phyloP scores from a whole-genome alignment of 2,888 invertebrate genomes.

The Idaea dimidiata region DNA sequence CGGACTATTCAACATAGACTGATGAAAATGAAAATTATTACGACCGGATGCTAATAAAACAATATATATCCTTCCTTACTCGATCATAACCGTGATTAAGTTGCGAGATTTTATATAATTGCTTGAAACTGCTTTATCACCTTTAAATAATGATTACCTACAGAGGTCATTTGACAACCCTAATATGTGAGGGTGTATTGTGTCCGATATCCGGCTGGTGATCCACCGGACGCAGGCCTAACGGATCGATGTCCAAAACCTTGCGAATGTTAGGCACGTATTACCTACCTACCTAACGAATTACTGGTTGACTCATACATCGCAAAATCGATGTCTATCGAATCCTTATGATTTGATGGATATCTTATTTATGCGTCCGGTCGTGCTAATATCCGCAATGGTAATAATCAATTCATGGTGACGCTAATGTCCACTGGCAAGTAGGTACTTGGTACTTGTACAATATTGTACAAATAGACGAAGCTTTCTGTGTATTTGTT shows the following conservation, averaged over 20 bases:
- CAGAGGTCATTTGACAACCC: neutral
- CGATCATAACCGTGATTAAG: too few relatives aligned
- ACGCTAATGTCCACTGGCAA: neutral
- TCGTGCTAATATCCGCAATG: neutral
- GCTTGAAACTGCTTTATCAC: neutral
- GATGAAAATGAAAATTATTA: too few relatives aligned
- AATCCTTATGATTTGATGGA: neutral
- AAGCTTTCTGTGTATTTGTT: too few relatives aligned
- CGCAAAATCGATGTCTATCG: conserved; percentile 13
- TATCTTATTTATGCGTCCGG: neutral
- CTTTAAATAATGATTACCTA: neutral
- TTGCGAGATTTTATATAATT: neutral
- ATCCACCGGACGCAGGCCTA: conserved; percentile 65
- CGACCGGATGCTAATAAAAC: too few relatives aligned
- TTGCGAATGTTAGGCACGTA: conserved; percentile 1
- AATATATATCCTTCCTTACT: too few relatives aligned
- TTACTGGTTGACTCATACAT: conserved; percentile 18
- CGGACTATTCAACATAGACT: too few relatives aligned
- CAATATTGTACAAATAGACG: too few relatives aligned
- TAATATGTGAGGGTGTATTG: conserved; percentile 47
- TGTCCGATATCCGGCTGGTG: conserved; percentile 63
- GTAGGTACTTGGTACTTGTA: too few relatives aligned
- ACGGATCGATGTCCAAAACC: conserved; percentile 59
- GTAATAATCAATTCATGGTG: neutral
- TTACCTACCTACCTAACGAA: neutral